phyloP scores from a whole-genome alignment of 2,797 vertebrate genomes.

The Lepidocolaptes lacrymiger region DNA sequence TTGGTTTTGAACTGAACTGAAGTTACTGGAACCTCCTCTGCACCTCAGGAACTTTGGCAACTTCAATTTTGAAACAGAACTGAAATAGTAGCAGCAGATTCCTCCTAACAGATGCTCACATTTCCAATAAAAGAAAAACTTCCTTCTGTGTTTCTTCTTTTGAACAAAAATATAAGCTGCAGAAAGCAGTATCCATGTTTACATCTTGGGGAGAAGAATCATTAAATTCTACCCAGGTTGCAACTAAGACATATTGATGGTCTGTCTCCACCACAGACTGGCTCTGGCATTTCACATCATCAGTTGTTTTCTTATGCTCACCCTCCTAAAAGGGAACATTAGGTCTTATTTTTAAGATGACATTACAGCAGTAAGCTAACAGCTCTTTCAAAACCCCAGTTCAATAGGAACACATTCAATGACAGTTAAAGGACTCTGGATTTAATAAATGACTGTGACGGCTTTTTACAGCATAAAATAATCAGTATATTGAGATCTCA shows the following conservation, averaged over 20 bases:
- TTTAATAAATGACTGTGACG: accelerated
- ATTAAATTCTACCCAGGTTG: background rate
- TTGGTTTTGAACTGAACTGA: slow-evolving; percentile 12
- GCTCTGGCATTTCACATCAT: background rate
- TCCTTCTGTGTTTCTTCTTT: slow-evolving; percentile 7
- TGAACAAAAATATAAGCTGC: slow-evolving; percentile 32
- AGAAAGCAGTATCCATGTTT: slow-evolving; percentile 2
- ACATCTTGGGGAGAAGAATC: background rate
- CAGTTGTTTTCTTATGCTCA: background rate
- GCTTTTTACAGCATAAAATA: background rate
- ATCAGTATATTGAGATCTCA: background rate
- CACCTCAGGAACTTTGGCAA: slow-evolving; percentile 52
- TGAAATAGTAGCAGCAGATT: slow-evolving; percentile 23
- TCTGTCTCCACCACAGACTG: background rate
- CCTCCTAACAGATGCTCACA: slow-evolving; percentile 66
- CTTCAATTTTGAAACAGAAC: slow-evolving; percentile 51
- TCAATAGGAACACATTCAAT: background rate
- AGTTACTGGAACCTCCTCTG: slow-evolving; percentile 52
- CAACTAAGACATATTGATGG: background rate
- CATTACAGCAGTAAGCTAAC: background rate
- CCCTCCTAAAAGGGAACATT: background rate
- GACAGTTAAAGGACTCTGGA: background rate
- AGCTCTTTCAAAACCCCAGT: background rate
- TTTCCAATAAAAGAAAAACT: slow-evolving; percentile 43
- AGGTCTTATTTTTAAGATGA: background rate